Evolutionary conservation across 2,113 vertebrate genomes (phyloP).

Genomic region (Pyxicephalus adspersus): DNA sequence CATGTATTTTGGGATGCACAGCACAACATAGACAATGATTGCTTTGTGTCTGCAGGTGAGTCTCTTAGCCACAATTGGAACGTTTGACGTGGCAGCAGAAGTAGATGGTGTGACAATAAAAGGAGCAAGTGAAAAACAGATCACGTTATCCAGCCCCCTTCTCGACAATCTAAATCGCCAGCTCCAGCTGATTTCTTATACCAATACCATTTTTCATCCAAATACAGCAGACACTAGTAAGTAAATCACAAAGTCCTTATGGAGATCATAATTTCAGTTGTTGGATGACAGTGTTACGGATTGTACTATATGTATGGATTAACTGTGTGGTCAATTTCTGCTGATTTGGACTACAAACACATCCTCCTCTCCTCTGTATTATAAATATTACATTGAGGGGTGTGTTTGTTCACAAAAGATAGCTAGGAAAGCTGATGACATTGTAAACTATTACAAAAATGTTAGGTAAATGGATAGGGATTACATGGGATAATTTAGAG

Average conservation of each 20-base stretch:
- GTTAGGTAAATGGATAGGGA: too few relatives aligned
- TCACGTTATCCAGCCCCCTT: conserved; percentile 70
- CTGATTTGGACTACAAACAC: too few relatives aligned
- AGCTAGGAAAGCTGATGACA: too few relatives aligned
- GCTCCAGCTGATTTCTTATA: conserved; percentile 87
- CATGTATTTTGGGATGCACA: background rate
- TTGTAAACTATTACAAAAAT: too few relatives aligned
- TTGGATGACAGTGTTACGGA: background rate
- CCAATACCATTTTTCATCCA: conserved; percentile 82
- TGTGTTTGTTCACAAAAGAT: too few relatives aligned
- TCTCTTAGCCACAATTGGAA: conserved; percentile 79
- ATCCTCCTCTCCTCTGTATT: too few relatives aligned
- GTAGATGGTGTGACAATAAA: conserved; percentile 75
- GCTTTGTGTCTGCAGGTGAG: conserved; percentile 70
- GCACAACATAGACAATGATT: background rate
- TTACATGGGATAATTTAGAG: too few relatives aligned
- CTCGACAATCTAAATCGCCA: conserved; percentile 83
- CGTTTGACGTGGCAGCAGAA: conserved; percentile 80
- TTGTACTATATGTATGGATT: too few relatives aligned
- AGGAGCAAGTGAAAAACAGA: conserved; percentile 73
- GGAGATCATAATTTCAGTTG: too few relatives aligned
- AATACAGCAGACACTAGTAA: conserved; percentile 85
- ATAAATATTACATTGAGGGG: too few relatives aligned
- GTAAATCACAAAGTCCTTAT: background rate
- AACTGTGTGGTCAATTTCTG: too few relatives aligned